A percentile compares a stretch with the other conserved stretches of the same genome.
Evolutionary conservation across 2,888 invertebrate genomes (phyloP).

Genomic region (Aphrophora alni): DNA sequence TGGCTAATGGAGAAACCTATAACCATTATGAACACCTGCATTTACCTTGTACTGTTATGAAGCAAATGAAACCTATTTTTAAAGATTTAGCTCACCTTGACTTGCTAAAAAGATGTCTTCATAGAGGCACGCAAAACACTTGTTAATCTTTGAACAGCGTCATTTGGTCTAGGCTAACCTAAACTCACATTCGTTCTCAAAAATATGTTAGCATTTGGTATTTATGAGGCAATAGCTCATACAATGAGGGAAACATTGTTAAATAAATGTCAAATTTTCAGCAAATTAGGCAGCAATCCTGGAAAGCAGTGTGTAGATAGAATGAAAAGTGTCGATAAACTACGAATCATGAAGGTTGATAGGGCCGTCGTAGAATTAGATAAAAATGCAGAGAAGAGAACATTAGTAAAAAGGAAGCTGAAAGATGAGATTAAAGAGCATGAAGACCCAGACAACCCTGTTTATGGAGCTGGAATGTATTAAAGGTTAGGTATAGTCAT

Average conservation of each 20-base stretch:
- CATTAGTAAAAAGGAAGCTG: slow-evolving; percentile 6
- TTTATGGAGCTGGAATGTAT: slow-evolving; percentile 12
- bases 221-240: neutral
- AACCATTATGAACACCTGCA: neutral
- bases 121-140: slow-evolving; percentile 15
- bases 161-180: neutral
- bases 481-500: neutral
- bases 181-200: neutral
- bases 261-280: neutral
- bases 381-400: neutral
- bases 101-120: neutral
- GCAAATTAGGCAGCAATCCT: neutral
- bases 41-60: neutral
- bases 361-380: slow-evolving; percentile 7
- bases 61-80: slow-evolving; percentile 12
- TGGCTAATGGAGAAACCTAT: neutral
- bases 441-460: slow-evolving; percentile 11
- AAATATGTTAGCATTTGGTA: neutral
- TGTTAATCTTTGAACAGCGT: slow-evolving; percentile 22
- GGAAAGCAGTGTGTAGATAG: neutral
- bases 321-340: neutral
- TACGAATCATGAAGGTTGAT: neutral
- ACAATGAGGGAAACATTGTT: neutral
- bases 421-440: neutral
- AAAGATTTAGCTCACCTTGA: neutral